A percentile compares a stretch with the other conserved stretches of the same genome.
Conservation (phyloP, 2,888 invertebrate genomes). For the Macaria notata region DNA sequence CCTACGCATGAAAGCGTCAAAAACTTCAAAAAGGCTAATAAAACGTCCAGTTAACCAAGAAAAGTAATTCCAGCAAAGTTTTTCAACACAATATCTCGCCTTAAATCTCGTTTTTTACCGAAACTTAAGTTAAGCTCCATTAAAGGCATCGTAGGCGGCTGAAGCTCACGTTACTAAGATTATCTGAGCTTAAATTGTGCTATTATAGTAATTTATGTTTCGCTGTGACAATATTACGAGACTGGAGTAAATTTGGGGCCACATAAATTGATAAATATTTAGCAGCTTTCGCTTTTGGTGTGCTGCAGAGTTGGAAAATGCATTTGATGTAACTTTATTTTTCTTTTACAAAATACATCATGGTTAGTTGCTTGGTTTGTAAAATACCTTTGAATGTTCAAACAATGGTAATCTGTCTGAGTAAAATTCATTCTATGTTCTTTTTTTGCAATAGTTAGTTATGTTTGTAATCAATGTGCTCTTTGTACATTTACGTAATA, state of each 20-base stretch:
- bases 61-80: conserved; percentile 1
- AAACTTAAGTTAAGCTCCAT: conserved; percentile 20
- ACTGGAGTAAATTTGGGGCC: conserved; percentile 13
- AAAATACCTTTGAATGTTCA: no score
- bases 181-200: conserved; percentile 23
- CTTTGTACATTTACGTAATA: no score
- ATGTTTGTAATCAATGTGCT: no score
- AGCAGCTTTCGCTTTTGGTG: neutral
- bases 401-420: no score
- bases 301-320: no score
- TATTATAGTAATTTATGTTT: conserved; percentile 23
- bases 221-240: conserved; percentile 19
- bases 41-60: conserved; percentile 3
- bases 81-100: conserved; percentile 9
- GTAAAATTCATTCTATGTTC: no score
- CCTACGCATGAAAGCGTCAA: neutral
- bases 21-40: neutral
- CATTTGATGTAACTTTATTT: no score
- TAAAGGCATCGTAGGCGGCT: conserved; percentile 15
- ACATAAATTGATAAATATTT: conserved; percentile 17
- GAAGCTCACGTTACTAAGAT: conserved; percentile 20
- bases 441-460: no score
- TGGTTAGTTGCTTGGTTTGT: no score
- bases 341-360: no score
- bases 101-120: conserved; percentile 12